Base-by-base conservation (phyloP, 2,797 vertebrate genomes). In the Crotalus adamanteus region DNA sequence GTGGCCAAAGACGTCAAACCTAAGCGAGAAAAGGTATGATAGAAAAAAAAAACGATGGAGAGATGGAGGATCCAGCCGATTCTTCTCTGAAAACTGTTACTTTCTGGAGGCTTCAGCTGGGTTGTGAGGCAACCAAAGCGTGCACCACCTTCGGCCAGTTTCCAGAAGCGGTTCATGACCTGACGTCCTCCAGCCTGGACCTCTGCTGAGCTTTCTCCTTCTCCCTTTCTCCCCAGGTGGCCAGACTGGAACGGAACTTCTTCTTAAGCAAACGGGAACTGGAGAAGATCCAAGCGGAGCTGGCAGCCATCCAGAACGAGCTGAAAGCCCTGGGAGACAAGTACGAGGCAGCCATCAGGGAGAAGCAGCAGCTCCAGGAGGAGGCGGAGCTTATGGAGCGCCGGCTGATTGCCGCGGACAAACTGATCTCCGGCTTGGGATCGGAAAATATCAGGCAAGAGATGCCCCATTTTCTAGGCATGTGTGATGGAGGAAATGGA, bases 301-400 rank as follows among this genome's bases (percentile, higher is more conserved):
- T 99, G 92, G 94, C 93, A 0, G 87, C 95, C 1, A 97, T 99
- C 93, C 98, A 99, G 96, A 97, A 85, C 0, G 99, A 99, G 92
- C 97, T 99, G 94, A 97, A 97, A 42, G 95, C 98, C 53, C 96
- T 99, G 94, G 97, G 98, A 37, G 94, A 98, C 31, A 99, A 98
- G 83, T 99, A 99, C 11, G 97, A 98, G 88, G 97, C 96, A 0
- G 99, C 99, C 94, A 98, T 98, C 90, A 90, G 88, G 22, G 99
- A 99, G 93, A 99, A 99, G 94, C 98, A 98, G 91, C 97, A 98
- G 94, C 98, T 99, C 83, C 98, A 99, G 96, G 98, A 98, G 88
- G 99, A 99, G 95, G 99, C 99, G 0, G 98, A 99, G 94, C 92
- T 99, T 94, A 99, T 99, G 99, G 98, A 99, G 97, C 98, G 98